Percentiles rank a stretch among this genome's conserved stretches.
phyloP scores from a whole-genome alignment of 2,888 invertebrate species.

The Iselma pallidipennis region DNA sequence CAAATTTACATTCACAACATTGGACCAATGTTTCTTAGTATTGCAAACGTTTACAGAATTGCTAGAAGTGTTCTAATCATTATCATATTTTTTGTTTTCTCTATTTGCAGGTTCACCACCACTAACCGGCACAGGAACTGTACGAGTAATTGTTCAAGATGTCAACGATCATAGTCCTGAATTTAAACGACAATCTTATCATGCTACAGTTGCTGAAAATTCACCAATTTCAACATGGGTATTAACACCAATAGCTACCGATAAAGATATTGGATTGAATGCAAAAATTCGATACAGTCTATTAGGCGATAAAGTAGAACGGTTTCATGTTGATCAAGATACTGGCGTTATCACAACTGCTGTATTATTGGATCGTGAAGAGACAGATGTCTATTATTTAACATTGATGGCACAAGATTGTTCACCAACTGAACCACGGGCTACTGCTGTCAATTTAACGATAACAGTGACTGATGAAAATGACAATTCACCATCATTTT shows the following conservation, averaged over 20 bases:
- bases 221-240: constrained; percentile 77
- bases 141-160: constrained; percentile 88
- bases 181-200: constrained; percentile 81
- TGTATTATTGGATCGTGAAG: constrained; percentile 77
- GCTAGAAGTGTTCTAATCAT: constrained; percentile 9
- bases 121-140: constrained; percentile 88
- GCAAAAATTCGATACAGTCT: constrained; percentile 85
- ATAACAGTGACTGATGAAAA: constrained; percentile 81
- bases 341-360: constrained; percentile 80
- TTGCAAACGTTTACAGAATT: constrained; percentile 15
- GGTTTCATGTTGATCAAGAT: constrained; percentile 77
- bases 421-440: constrained; percentile 81
- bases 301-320: constrained; percentile 78
- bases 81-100: not conserved
- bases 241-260: constrained; percentile 76
- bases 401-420: constrained; percentile 88
- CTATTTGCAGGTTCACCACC: constrained; percentile 81
- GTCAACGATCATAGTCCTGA: constrained; percentile 92
- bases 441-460: constrained; percentile 81
- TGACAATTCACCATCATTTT: constrained; percentile 82
- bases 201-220: constrained; percentile 81
- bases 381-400: constrained; percentile 74
- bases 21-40: constrained; percentile 17
- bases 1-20: constrained; percentile 21
- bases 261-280: constrained; percentile 83